Evolutionary conservation across 2,797 vertebrate species (phyloP).

Genomic region (Knipowitschia caucasica): DNA sequence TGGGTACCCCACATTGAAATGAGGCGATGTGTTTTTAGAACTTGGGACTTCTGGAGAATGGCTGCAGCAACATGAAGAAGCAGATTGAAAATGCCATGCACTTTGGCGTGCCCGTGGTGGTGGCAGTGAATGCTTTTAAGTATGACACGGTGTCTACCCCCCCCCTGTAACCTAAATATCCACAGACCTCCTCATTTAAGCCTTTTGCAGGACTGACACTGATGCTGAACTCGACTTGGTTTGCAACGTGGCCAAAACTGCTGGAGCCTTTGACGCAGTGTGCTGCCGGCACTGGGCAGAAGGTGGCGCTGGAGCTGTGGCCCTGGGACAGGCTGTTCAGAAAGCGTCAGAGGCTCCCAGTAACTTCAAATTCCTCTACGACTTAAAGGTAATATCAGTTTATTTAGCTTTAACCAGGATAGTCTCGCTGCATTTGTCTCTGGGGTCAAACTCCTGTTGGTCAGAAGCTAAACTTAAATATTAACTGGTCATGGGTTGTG

Average conservation of each 20-base stretch:
- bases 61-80: constrained; percentile 91
- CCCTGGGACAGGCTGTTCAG: constrained; percentile 85
- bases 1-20: too few species aligned
- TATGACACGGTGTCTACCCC: constrained; percentile 60
- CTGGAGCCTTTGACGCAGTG: constrained; percentile 90
- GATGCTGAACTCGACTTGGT: constrained; percentile 86
- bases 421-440: too few species aligned
- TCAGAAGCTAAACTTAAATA: too few species aligned
- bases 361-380: constrained; percentile 89
- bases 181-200: background rate
- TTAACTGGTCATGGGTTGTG: too few species aligned
- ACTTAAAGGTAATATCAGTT: constrained; percentile 84
- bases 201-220: constrained; percentile 83
- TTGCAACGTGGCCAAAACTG: constrained; percentile 80
- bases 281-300: constrained; percentile 92
- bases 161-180: background rate
- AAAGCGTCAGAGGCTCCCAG: constrained; percentile 82
- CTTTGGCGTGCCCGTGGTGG: constrained; percentile 93
- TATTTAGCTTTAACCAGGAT: too few species aligned
- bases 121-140: constrained; percentile 95
- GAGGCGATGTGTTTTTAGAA: too few species aligned
- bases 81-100: constrained; percentile 90
- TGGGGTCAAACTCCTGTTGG: too few species aligned
- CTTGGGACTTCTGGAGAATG: constrained; percentile 86
- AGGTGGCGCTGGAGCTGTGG: constrained; percentile 86